A percentile compares a stretch with the other conserved stretches of the same genome.
These are phyloP conservation scores for Charanyca ferruginea DNA, from an alignment of 2,888 invertebrate species.

Conservation along the genomic window DNA sequence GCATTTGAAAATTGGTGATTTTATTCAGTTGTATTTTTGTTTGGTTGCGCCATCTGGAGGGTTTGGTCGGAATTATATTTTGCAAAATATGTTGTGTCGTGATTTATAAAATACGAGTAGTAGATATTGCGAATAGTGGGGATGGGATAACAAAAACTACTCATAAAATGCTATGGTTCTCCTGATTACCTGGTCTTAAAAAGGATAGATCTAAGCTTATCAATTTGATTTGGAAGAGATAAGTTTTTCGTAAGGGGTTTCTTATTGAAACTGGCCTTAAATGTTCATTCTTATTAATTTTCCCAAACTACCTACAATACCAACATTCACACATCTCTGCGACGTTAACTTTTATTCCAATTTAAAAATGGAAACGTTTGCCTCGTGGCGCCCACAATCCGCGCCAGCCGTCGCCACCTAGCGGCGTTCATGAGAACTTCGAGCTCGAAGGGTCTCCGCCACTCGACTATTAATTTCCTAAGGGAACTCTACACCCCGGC, in stretches of 20 bases:
- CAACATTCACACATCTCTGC: not conserved
- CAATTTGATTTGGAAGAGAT: no score
- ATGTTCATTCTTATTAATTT: not conserved
- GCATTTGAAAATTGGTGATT: conserved; percentile 55
- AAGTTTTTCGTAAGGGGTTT: no score
- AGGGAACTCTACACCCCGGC: conserved; percentile 84
- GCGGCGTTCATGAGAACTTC: conserved; percentile 72
- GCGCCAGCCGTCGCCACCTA: conserved; percentile 78
- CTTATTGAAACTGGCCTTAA: no score
- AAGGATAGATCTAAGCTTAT: no score
- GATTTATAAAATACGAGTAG: conserved; percentile 14
- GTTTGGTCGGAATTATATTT: conserved; percentile 21
- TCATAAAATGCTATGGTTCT: no score
- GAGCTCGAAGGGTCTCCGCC: conserved; percentile 78
- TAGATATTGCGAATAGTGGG: not conserved
- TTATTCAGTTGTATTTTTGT: conserved; percentile 45
- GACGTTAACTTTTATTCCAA: conserved; percentile 31
- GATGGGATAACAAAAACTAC: not conserved
- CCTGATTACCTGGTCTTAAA: no score
- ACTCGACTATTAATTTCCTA: conserved; percentile 89
- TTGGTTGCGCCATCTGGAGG: conserved; percentile 43
- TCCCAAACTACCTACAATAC: not conserved
- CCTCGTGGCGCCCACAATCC: conserved; percentile 38
- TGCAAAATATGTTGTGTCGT: not conserved
- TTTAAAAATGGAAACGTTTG: conserved; percentile 47